Percentiles rank a stretch among this genome's conserved stretches.
phyloP scores from a whole-genome alignment of 2,797 vertebrate genomes.

The Sebastes diploproa region DNA sequence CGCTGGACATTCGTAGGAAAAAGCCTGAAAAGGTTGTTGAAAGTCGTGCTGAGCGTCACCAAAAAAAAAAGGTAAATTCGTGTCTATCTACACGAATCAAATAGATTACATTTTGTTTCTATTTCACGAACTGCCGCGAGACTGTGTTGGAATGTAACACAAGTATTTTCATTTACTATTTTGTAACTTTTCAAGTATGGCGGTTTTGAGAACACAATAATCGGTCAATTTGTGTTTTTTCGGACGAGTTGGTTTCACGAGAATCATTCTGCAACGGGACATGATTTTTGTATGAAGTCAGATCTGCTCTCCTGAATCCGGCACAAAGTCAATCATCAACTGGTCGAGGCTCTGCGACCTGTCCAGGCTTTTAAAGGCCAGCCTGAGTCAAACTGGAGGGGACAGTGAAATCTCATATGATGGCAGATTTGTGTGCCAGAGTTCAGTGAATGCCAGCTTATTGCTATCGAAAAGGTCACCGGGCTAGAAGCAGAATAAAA shows the following conservation, averaged over 20 bases:
- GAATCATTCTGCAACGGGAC: not conserved
- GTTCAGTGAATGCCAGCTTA: constrained; percentile 75
- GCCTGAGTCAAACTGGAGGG: constrained; percentile 63
- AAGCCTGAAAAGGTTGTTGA: too few species aligned
- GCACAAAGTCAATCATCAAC: constrained; percentile 15
- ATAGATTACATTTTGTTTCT: too few species aligned
- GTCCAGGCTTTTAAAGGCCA: constrained; percentile 52
- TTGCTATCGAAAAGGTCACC: constrained; percentile 76
- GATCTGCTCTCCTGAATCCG: not conserved
- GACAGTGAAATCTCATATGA: constrained; percentile 68
- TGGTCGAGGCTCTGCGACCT: constrained; percentile 26
- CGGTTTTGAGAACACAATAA: not conserved
- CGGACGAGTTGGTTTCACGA: not conserved
- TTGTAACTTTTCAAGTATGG: not conserved
- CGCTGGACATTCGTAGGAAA: too few species aligned
- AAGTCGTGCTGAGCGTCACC: too few species aligned
- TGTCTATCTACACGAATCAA: too few species aligned
- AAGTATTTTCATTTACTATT: not conserved
- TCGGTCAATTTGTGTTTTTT: not conserved
- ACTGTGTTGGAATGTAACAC: not conserved
- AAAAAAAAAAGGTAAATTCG: too few species aligned
- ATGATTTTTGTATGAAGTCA: not conserved
- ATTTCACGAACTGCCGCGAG: rapidly evolving
- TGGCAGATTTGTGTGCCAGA: constrained; percentile 56
- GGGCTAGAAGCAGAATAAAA: constrained; percentile 67